Evolutionary conservation across 2,113 vertebrate species (phyloP).

Genomic region (Saccopteryx bilineata): DNA sequence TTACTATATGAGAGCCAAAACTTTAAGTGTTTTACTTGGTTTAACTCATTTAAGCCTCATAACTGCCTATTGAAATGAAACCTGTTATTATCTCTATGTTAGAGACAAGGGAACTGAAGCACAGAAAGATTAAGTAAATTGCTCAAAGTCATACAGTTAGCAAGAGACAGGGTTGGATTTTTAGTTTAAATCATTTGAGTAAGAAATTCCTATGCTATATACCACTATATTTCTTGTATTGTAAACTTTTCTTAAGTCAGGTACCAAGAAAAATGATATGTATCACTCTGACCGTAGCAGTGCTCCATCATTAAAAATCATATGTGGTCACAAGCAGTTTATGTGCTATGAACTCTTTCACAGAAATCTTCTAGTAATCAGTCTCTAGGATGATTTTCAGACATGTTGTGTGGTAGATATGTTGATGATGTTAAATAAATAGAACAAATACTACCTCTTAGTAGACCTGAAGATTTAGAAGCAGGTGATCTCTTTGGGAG

Average conservation of each 20-base stretch:
- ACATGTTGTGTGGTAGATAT: background rate
- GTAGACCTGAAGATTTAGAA: background rate
- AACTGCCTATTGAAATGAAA: background rate
- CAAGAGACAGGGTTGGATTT: background rate
- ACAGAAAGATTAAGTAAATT: slow-evolving; percentile 29
- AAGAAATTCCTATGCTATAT: background rate
- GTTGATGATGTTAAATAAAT: background rate
- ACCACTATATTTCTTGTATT: background rate
- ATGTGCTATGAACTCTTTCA: background rate
- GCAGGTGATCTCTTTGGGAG: background rate
- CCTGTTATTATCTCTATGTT: slow-evolving; percentile 38
- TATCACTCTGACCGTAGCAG: background rate
- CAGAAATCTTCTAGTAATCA: background rate
- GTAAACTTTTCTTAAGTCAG: background rate
- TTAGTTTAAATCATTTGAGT: background rate
- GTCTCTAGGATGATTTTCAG: background rate
- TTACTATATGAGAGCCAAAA: background rate
- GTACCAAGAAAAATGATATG: background rate
- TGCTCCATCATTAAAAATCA: background rate
- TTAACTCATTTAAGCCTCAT: slow-evolving; percentile 8
- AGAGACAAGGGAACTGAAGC: slow-evolving; percentile 42
- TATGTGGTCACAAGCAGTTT: background rate
- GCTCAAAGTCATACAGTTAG: background rate
- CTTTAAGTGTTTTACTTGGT: background rate
- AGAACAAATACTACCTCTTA: background rate